Conservation (phyloP, 2,797 vertebrate species). For the Epinephelus malabaricus region DNA sequence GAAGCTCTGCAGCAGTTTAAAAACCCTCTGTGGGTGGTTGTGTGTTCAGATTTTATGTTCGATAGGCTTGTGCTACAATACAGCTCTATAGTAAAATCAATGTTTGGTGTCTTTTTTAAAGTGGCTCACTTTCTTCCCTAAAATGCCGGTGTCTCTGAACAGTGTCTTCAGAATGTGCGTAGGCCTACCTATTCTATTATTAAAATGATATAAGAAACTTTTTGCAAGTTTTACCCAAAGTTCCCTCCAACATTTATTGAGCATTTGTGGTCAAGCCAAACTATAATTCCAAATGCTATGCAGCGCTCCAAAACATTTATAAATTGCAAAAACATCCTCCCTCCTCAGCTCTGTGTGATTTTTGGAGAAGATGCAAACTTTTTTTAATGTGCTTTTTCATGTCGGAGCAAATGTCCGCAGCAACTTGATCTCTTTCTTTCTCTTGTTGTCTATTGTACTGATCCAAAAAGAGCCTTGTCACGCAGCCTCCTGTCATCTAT, state of each 20-base stretch:
- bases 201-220: neutral
- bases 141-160: neutral
- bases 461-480: conserved; percentile 54
- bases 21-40: neutral
- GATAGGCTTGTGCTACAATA: neutral
- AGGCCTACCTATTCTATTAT: neutral
- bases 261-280: neutral
- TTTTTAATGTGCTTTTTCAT: conserved; percentile 33
- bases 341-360: conserved; percentile 18
- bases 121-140: neutral
- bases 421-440: conserved; percentile 48
- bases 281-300: conserved; percentile 6
- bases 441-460: conserved; percentile 60
- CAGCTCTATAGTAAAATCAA: neutral
- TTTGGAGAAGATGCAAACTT: conserved; percentile 1
- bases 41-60: conserved; percentile 7
- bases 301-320: conserved; percentile 14
- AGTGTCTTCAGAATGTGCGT: neutral
- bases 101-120: neutral
- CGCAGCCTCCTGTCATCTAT: conserved; percentile 57
- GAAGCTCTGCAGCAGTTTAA: conserved; percentile 5
- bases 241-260: conserved; percentile 16
- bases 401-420: conserved; percentile 36
- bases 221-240: neutral
- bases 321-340: conserved; percentile 12